A percentile compares a stretch with the other conserved stretches of the same genome.
These are phyloP conservation scores for Melanophora roralis DNA, from an alignment of 2,888 invertebrate species.

Conservation along the genomic window DNA sequence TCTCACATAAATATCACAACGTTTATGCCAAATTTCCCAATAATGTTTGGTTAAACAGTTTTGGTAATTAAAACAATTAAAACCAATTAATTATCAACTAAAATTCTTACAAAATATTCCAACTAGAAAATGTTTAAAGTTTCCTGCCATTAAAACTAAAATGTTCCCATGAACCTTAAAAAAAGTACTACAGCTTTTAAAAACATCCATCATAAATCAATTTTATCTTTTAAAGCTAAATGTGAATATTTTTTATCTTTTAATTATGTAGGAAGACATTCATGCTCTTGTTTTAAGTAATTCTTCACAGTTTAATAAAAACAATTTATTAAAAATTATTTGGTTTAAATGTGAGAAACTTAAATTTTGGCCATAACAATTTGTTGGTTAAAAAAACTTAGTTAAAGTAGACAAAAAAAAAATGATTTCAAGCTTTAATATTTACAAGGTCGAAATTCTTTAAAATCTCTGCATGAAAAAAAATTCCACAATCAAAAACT, in stretches of 20 bases:
- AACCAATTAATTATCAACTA: too few relatives aligned
- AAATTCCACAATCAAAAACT: not conserved
- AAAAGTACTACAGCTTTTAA: too few relatives aligned
- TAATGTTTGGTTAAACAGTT: too few relatives aligned
- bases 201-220: constrained; percentile 2
- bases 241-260: not conserved
- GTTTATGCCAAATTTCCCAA: too few relatives aligned
- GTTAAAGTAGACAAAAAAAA: too few relatives aligned
- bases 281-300: constrained; percentile 33
- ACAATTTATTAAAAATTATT: constrained; percentile 18
- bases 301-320: constrained; percentile 29
- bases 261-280: constrained; percentile 23
- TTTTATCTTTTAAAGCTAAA: not conserved
- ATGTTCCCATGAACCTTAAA: too few relatives aligned
- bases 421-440: constrained; percentile 38
- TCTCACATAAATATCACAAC: too few relatives aligned
- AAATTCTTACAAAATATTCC: too few relatives aligned
- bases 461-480: constrained; percentile 22
- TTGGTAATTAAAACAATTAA: too few relatives aligned
- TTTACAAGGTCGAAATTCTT: constrained; percentile 46
- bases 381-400: not conserved
- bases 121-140: too few relatives aligned
- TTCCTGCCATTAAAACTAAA: too few relatives aligned
- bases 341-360: constrained; percentile 41
- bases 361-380: constrained; percentile 10